Percentiles rank a stretch among this genome's conserved stretches.
These are phyloP conservation scores for Orientallactaga sibirica DNA, from an alignment of 2,797 vertebrate species.

Conservation along the genomic window DNA sequence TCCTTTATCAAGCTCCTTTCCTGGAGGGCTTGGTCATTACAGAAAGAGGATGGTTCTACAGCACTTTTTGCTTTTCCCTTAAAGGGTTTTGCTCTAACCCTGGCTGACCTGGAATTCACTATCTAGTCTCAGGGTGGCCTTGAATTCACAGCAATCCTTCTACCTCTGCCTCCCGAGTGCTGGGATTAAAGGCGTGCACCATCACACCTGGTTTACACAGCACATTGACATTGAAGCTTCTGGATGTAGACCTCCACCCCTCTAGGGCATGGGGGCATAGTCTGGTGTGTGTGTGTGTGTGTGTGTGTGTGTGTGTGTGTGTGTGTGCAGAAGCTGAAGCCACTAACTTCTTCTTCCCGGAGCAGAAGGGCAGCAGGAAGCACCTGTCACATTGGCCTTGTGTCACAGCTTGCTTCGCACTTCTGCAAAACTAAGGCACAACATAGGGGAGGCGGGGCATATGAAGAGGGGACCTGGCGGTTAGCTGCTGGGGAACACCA, in stretches of 20 bases:
- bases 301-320: no score
- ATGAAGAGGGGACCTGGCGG: background rate
- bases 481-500: background rate
- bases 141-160: no score
- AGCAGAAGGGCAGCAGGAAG: background rate
- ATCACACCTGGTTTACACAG: no score
- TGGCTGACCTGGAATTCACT: no score
- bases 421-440: slow-evolving; percentile 8
- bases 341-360: no score
- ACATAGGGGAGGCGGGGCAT: background rate
- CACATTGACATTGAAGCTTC: background rate
- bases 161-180: no score
- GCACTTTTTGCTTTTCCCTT: no score
- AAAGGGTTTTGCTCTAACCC: no score
- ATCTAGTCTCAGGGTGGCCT: no score
- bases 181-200: no score
- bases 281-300: no score
- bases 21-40: background rate
- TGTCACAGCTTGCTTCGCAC: background rate
- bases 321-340: background rate
- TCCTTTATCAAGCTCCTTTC: background rate
- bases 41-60: background rate
- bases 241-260: background rate
- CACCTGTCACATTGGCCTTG: background rate
- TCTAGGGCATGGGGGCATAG: no score